Base-by-base conservation (phyloP, 2,888 invertebrate species). In the Coelinius sp. region DNA sequence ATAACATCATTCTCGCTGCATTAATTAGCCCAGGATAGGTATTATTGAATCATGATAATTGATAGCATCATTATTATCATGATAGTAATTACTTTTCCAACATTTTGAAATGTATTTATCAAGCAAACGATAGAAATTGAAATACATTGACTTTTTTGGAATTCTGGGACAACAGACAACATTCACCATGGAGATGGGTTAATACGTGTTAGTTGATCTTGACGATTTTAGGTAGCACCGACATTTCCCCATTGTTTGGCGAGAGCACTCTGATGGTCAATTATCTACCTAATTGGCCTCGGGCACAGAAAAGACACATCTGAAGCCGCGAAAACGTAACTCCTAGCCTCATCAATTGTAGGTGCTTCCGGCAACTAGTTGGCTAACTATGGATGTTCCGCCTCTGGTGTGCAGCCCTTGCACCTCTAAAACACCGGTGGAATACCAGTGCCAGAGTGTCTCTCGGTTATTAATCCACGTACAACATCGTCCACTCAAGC, bases 271-370 rank as follows among this genome's bases (percentile, higher is more conserved):
- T 44, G 44, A 44, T 44, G 44, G 44, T 17, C 44, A 44, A n/a
- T 44, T 44, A 44, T 44, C 14, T 44, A 44, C 44, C 44, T 44
- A 44, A 44, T 44, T 44, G 44, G 44, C 44, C 44, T n/a, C 5
- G 44, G 44, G 44, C n/a, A n/a, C 44, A n/a, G n/a, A n/a, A n/a
- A 14, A 44, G 44, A 44, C 44, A 44, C 44, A 44, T n/a, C 44
- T 44, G 44, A 44, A 44, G 44, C 44, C 44, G 44, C 44, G 44
- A 44, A 44, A 44, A 44, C 14, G 44, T 44, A 44, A 44, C 44
- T 44, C 17, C 44, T 44, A 44, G 44, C 44, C 44, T 44, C 44
- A 44, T 44, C 44, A 44, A 44, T 44, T 44, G 44, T 44, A 44
- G n/a, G n/a, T n/a, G 14, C 44, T 44, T 44, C 44, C 44, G 44